phyloP scores from a whole-genome alignment of 2,113 vertebrate species.

The Sylvia atricapilla region DNA sequence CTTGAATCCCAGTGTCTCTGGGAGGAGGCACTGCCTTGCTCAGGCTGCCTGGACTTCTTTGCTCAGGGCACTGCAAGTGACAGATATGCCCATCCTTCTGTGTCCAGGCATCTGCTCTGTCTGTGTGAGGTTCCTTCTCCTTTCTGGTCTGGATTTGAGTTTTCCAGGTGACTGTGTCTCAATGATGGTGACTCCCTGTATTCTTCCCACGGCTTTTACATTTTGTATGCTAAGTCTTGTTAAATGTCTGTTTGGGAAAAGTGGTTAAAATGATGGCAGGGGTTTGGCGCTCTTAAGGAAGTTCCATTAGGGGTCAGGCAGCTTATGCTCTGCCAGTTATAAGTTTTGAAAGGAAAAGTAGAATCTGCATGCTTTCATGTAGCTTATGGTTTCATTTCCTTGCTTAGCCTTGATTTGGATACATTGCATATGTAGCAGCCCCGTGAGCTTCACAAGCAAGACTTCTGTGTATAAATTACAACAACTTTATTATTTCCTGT shows the following conservation, averaged over 20 bases:
- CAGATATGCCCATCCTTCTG: rapidly evolving
- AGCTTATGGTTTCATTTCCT: conserved; percentile 1
- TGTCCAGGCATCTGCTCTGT: rapidly evolving
- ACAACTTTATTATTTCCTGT: conserved; percentile 54
- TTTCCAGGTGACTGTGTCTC: neutral
- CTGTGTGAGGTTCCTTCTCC: rapidly evolving
- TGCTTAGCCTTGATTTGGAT: conserved; percentile 9
- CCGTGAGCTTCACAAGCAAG: neutral
- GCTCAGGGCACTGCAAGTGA: rapidly evolving
- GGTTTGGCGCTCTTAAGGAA: neutral
- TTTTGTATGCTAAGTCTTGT: neutral
- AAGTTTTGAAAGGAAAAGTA: conserved; percentile 5
- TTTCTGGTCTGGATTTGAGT: neutral
- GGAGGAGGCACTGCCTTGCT: neutral
- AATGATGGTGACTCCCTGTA: rapidly evolving
- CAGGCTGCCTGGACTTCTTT: neutral
- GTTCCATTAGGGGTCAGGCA: neutral
- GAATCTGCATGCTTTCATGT: conserved; percentile 34
- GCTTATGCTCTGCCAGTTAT: neutral
- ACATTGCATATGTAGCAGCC: neutral
- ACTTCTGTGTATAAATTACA: conserved; percentile 30
- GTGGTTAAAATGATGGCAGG: neutral
- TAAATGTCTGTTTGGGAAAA: neutral
- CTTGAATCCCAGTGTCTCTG: rapidly evolving
- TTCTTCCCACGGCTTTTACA: neutral